Evolutionary conservation across 2,888 invertebrate genomes (phyloP), one percentile per base, ranked within the genome.

Genomic region (Drosophila mettleri): DNA sequence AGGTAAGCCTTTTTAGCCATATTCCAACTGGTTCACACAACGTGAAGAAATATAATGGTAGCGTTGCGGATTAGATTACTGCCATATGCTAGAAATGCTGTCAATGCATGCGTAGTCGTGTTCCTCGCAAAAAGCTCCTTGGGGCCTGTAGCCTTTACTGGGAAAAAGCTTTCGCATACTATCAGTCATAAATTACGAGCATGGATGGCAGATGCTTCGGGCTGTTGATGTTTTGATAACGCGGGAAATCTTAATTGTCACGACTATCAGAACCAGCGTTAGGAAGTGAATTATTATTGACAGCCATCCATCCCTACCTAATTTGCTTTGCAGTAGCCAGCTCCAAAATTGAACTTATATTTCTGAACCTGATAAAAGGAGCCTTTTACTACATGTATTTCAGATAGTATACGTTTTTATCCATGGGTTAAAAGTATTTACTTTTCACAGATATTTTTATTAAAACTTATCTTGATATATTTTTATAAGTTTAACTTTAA

Each of bases 41-140:
- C 86, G 84, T 69, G 84, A 87, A 89, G 88, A 87, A 80, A 75
- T 78, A 68, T 66, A 89, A 86, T 87, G 89, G 61, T 76, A 65
- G 72, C 73, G 67, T 55, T 67, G 64, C 76, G 72, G 76, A 72
- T 69, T 72, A 52, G 72, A 80, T 74, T 57, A 68, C 81, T 73
- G 59, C 87, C 85, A 85, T 85, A 85, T 85, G 85, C 60, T 76
- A 84, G 88, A 62, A 66, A 69, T 88, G 78, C 39, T 38, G 46
- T 36, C 43, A 51, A 14, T n/a, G n/a, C n/a, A n/a, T n/a, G 31
- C 29, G 18, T 34, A 7, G 61, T 65, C 54, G 77, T 51, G 58
- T 9, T 31, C 33, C 58, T 24, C 41, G 45, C 58, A 36, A 52
- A 74, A 74, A 74, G 78, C 78, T 77, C 69, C 79, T 51, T 52